These are phyloP conservation scores for Pipra filicauda DNA, from an alignment of 2,113 vertebrate species.

Conservation along the genomic window DNA sequence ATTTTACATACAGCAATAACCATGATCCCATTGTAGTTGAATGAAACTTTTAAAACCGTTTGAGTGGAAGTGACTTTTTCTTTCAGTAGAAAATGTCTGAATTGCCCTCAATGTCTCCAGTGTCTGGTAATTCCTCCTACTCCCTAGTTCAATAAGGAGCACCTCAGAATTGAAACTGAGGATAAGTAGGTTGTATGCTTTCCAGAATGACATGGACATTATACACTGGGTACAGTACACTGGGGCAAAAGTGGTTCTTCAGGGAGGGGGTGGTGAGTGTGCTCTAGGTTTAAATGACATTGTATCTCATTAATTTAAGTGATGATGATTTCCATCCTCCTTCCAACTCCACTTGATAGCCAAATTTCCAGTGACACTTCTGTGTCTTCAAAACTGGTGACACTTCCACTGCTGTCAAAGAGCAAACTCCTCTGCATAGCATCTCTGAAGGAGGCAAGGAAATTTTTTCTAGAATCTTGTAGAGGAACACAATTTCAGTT, in stretches of 20 bases:
- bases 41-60: not conserved
- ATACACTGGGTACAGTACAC: accelerated
- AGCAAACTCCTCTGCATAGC: not conserved
- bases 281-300: not conserved
- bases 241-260: not conserved
- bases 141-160: not conserved
- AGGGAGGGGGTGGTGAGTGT: not conserved
- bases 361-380: not conserved
- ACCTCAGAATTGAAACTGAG: not conserved
- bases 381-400: not conserved
- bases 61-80: not conserved
- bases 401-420: not conserved
- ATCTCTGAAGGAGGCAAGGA: not conserved
- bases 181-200: not conserved
- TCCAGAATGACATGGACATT: not conserved
- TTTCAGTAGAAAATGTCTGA: not conserved
- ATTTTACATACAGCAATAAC: not conserved
- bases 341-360: not conserved
- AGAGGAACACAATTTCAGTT: not conserved
- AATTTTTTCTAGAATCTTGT: not conserved
- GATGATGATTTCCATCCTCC: not conserved
- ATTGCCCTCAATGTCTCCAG: not conserved
- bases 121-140: not conserved
- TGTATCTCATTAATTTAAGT: not conserved
- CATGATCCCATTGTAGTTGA: not conserved